Base-by-base conservation (phyloP, 2,888 invertebrate genomes). In the Luperina nickerlii region DNA sequence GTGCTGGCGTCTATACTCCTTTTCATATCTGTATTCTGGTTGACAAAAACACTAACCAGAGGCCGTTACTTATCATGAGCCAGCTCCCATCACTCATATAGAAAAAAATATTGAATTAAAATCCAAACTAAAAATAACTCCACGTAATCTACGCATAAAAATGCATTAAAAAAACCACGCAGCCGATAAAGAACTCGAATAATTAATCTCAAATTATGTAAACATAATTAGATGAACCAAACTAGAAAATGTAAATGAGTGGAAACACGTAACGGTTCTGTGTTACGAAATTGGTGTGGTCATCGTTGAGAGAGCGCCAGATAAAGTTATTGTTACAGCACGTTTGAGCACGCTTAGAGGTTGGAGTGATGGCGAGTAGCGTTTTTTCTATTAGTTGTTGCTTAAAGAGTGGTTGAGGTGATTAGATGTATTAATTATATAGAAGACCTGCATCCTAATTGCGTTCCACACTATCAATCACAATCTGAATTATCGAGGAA, bases 251-350 rank as follows among this genome's bases (percentile, higher is more conserved):
- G 83, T 82, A 86, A 90, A 90, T 77, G 62, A 81, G 85, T 83
- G 51, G 86, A 74, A 83, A 83, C 81, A 79, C 57, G 78, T 88
- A 90, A 90, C 90, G 86, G 90, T 87, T 65, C 54, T 78, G 51
- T 82, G 79, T 83, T 85, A 89, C 86, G 82, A 84, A 85, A 82
- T 87, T 76, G 78, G 60, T 81, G 57, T n/a, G 76, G 89, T 88
- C 82, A 87, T 75, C 69, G 85, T 89, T 51, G 73, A 86, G 80
- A 66, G 88, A 81, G 65, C 88, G 85, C 7, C 32, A 86, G 90
- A 90, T 90, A 88, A 88, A 90, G 90, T 86, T 89, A 90, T 90
- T 84, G 89, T 89, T 85, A 84, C 80, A 75, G 82, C 76, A 20
- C 72, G 78, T 84, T 77, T 75, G 80, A 70, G 79, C 74, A 74